A percentile compares a stretch with the other conserved stretches of the same genome.
phyloP scores from a whole-genome alignment of 2,113 vertebrate species.

The Probosciger aterrimus region DNA sequence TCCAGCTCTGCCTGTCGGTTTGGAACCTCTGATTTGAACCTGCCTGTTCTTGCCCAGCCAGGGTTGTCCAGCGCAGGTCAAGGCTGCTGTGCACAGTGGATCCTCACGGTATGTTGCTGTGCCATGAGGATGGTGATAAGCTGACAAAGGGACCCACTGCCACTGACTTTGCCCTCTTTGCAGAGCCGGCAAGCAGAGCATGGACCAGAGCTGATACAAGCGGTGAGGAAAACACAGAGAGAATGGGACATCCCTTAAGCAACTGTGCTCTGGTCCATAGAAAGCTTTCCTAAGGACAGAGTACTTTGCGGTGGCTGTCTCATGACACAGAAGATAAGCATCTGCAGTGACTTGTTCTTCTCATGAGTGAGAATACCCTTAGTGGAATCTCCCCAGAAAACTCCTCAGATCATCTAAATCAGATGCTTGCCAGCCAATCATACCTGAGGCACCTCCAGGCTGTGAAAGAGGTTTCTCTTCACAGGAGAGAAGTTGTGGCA shows the following conservation, averaged over 20 bases:
- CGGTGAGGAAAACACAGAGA: background rate
- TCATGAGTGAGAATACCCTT: background rate
- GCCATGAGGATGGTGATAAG: background rate
- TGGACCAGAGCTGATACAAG: background rate
- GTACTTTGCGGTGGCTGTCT: background rate
- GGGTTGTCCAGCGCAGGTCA: background rate
- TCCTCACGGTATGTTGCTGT: background rate
- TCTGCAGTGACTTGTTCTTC: background rate
- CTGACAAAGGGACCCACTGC: background rate
- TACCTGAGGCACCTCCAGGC: background rate
- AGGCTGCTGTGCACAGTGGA: background rate
- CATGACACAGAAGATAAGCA: background rate
- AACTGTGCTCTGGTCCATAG: background rate
- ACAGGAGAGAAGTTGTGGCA: background rate
- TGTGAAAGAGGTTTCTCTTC: background rate
- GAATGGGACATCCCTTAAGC: background rate
- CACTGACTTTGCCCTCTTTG: background rate
- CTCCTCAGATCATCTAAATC: background rate
- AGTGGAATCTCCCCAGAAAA: background rate
- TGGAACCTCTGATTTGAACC: background rate
- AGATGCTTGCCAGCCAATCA: background rate
- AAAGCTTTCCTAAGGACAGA: background rate
- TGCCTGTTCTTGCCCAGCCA: background rate
- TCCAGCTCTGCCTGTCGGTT: background rate
- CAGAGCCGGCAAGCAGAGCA: accelerated